phyloP scores from a whole-genome alignment of 1,140 invertebrate species.

The Aphelenchoides avenae region DNA sequence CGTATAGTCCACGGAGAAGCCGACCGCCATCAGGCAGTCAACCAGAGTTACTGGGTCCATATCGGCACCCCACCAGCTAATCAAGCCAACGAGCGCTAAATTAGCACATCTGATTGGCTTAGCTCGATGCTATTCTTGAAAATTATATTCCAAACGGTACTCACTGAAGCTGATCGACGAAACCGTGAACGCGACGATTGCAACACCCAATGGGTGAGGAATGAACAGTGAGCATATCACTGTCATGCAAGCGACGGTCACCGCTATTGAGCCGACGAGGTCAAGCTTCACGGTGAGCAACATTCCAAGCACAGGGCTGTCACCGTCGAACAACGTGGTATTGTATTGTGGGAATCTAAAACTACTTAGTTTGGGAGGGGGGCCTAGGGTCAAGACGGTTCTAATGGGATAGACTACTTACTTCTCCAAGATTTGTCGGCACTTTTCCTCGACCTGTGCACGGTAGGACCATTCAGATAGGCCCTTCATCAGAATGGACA shows the following conservation, averaged over 20 bases:
- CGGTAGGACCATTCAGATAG: slow-evolving; percentile 56
- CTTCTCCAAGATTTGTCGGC: slow-evolving; percentile 34
- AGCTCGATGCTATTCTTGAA: slow-evolving; percentile 11
- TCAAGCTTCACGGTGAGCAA: slow-evolving; percentile 56
- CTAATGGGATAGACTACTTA: too few species aligned
- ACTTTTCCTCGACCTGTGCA: slow-evolving; percentile 45
- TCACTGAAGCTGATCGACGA: slow-evolving; percentile 56
- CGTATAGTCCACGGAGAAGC: slow-evolving; percentile 56
- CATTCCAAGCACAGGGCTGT: slow-evolving; percentile 47
- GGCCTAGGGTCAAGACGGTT: neutral
- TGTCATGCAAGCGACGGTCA: slow-evolving; percentile 58
- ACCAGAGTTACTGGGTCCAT: slow-evolving; percentile 51
- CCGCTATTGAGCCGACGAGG: slow-evolving; percentile 56
- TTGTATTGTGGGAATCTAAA: slow-evolving; percentile 39
- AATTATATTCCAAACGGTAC: neutral
- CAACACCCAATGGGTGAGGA: slow-evolving; percentile 42
- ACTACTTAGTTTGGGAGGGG: neutral
- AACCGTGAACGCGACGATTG: slow-evolving; percentile 50
- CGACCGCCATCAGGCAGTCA: slow-evolving; percentile 55
- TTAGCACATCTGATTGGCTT: slow-evolving; percentile 21
- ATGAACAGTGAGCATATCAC: slow-evolving; percentile 57
- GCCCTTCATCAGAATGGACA: slow-evolving; percentile 46
- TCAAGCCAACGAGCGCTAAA: slow-evolving; percentile 52
- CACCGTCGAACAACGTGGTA: slow-evolving; percentile 48
- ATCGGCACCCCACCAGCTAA: slow-evolving; percentile 58